These are phyloP conservation scores for Chrysogorgia sp. DNA, from an alignment of 92 coral and sea anemone species.

Conservation along the genomic window DNA sequence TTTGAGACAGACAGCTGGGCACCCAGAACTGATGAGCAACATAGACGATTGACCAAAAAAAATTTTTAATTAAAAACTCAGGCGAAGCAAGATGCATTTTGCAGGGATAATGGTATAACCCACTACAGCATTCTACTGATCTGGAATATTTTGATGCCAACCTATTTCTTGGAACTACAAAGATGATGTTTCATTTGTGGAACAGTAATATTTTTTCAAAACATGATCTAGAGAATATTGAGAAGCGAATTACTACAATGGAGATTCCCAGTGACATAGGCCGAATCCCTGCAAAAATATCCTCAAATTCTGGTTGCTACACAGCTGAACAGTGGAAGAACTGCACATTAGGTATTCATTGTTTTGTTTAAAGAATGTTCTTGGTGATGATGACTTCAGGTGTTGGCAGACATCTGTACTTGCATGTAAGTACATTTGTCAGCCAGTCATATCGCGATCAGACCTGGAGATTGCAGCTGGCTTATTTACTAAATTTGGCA, in stretches of 20 bases:
- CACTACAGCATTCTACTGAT: conserved; percentile 37
- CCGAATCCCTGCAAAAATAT: conserved; percentile 65
- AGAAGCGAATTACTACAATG: conserved; percentile 49
- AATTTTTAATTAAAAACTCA: conserved; percentile 41
- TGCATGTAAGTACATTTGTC: no score
- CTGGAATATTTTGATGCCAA: conserved; percentile 28
- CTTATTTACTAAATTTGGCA: no score
- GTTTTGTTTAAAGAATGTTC: conserved; percentile 2
- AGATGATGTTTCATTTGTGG: conserved; percentile 5
- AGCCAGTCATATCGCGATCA: neutral
- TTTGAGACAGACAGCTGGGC: conserved; percentile 53
- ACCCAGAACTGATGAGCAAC: conserved; percentile 53
- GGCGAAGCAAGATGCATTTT: conserved; percentile 39
- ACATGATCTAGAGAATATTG: conserved; percentile 13
- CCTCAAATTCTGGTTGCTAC: conserved; percentile 69
- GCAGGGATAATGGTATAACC: conserved; percentile 49
- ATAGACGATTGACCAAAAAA: conserved; percentile 44
- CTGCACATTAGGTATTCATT: conserved; percentile 3
- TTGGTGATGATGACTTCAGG: neutral
- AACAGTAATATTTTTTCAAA: neutral
- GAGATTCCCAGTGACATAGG: conserved; percentile 70
- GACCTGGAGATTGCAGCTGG: neutral
- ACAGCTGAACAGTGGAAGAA: conserved; percentile 57
- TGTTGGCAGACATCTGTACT: no score
- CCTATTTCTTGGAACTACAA: conserved; percentile 22